These are phyloP conservation scores for Gnathonemus echidnorhynchus DNA, from an alignment of 2,113 vertebrate genomes.

Conservation along the genomic window DNA sequence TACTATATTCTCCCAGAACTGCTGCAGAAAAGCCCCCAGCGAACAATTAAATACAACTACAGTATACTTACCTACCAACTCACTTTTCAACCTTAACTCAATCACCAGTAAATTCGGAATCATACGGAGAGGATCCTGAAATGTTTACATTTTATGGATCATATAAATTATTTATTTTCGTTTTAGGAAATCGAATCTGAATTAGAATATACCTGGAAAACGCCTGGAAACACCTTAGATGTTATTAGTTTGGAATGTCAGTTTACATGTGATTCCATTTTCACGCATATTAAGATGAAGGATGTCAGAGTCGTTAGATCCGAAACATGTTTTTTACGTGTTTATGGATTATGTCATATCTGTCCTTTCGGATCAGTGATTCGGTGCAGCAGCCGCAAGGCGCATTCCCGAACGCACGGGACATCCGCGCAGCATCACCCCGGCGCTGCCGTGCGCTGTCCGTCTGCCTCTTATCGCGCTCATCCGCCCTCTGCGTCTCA, in stretches of 20 bases:
- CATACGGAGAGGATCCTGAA: not conserved
- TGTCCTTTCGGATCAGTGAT: not conserved
- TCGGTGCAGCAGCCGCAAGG: not conserved
- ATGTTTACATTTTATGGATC: not conserved
- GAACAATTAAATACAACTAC: not conserved
- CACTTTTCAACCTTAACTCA: not conserved
- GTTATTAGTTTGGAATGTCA: not conserved
- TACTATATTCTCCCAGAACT: not conserved
- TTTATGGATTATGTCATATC: conserved; percentile 4
- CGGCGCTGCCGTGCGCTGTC: not conserved
- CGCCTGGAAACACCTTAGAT: not conserved
- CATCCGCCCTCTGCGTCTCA: not conserved
- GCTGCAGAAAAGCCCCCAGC: not conserved
- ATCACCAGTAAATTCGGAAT: not conserved
- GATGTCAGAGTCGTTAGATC: not conserved
- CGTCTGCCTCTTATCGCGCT: not conserved
- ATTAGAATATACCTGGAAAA: not conserved
- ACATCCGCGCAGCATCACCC: not conserved
- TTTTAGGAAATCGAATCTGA: not conserved
- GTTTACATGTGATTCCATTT: not conserved
- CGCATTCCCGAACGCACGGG: not conserved
- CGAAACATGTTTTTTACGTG: not conserved
- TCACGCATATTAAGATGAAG: not conserved
- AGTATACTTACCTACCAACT: not conserved
- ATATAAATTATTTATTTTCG: not conserved